Evolutionary conservation across 2,888 invertebrate species (phyloP), one percentile per base, ranked within the genome.

Genomic region (Melinopterus prodromus): DNA sequence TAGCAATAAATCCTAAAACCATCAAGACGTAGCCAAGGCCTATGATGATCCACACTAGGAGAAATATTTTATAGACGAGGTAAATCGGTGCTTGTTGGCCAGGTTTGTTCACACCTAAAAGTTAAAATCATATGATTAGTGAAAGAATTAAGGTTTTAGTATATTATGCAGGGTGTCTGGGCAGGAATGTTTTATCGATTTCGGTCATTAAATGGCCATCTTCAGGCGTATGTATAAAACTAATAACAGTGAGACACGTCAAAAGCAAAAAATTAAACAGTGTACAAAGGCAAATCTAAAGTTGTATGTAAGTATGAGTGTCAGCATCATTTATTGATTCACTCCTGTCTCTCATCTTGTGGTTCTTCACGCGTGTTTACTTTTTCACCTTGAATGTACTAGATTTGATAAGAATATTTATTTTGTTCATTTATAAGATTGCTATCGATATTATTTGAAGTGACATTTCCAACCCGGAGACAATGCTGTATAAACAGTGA

Each of bases 21-120:
- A 98, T 98, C 35, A 97, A 93, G 72, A 97, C 92, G 88, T 98
- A 98, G 0, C 97, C 97, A 82, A 98, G 91, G 0, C 98, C 97
- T 86, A 97, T 97, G 81, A 97, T 96, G 78, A 98, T 96, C 98
- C 98, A 98, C 36, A 95, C 89, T 53, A 97, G 93, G 0, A 97
- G 91, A 84, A 96, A 95, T 80, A 95, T 92, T 89, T 97, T 94
- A 90, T 98, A 98, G 2, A 94, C 89, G 82, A 92, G 91, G 86
- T 93, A 93, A 2, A 90, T 84, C 12, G 93, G 93, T 79, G 91
- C 92, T 70, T 94, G 94, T 81, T 91, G 92, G 72, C 88, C 89
- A 74, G 87, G 88, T 79, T 87, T 85, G 6, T 84, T 78, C 0
- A 84, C 84, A 79, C 88, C 88, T 88, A 78, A 81, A 83, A 81